Evolutionary conservation across 2,888 invertebrate species (phyloP).

Genomic region (Eilema caniola): DNA sequence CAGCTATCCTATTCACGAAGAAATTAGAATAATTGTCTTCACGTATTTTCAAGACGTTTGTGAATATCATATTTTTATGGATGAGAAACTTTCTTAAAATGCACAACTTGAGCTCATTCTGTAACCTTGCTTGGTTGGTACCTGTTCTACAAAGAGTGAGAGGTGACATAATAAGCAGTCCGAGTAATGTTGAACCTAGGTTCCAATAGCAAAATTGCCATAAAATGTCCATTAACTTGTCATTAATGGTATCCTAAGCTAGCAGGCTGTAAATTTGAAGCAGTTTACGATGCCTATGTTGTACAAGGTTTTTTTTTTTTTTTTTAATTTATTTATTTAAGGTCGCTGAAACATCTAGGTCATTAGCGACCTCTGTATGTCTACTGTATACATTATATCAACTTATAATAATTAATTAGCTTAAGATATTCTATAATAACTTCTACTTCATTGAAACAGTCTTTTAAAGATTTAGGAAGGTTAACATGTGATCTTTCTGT

Average conservation of each 20-base stretch:
- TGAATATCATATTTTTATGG: no score
- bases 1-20: not conserved
- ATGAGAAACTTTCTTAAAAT: not conserved
- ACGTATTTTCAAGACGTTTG: no score
- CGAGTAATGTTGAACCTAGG: not conserved
- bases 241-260: constrained; percentile 10
- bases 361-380: no score
- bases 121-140: not conserved
- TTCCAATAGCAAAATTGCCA: constrained; percentile 3
- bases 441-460: no score
- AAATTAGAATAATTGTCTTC: no score
- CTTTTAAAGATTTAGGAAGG: no score
- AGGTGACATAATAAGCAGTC: not conserved
- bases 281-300: constrained; percentile 11
- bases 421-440: no score
- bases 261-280: not conserved
- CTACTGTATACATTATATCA: no score
- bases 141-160: not conserved
- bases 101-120: not conserved
- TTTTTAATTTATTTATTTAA: no score
- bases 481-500: no score
- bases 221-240: not conserved
- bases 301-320: constrained; percentile 12
- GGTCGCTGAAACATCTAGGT: no score
- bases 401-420: no score